phyloP scores from a whole-genome alignment of 2,888 invertebrate species.

The Lasioglossum malachurum region DNA sequence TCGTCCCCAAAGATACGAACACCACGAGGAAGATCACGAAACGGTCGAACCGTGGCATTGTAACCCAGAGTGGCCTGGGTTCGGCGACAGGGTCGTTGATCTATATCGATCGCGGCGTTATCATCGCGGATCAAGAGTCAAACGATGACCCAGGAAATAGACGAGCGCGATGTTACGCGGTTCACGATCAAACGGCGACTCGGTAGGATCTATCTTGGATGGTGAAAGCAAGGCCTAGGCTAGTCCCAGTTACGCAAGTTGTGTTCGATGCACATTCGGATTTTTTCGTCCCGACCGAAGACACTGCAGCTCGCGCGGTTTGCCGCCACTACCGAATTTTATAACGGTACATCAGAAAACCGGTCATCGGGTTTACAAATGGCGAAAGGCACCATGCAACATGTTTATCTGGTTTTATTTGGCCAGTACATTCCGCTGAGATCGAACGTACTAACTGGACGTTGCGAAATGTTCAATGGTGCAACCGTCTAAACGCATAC shows the following conservation, averaged over 20 bases:
- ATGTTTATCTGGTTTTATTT: conserved; percentile 32
- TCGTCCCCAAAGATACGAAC: conserved; percentile 16
- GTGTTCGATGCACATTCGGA: conserved; percentile 42
- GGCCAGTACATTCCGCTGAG: conserved; percentile 20
- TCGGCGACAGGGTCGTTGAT: conserved; percentile 18
- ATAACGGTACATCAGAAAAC: background rate
- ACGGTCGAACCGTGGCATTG: conserved; percentile 52
- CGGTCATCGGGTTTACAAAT: background rate
- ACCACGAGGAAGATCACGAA: conserved; percentile 17
- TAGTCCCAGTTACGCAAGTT: conserved; percentile 60
- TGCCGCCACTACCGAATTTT: background rate
- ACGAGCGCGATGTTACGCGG: conserved; percentile 50
- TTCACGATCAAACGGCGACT: conserved; percentile 61
- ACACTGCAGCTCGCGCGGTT: background rate
- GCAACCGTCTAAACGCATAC: background rate
- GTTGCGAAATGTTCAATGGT: conserved; percentile 17
- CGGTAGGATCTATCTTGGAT: conserved; percentile 45
- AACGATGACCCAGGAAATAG: conserved; percentile 50
- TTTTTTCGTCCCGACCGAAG: conserved; percentile 16
- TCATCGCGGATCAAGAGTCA: conserved; percentile 44
- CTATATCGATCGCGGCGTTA: conserved; percentile 42
- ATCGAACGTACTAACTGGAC: background rate
- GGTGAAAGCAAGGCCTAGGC: conserved; percentile 73
- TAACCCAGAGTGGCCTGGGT: conserved; percentile 60
- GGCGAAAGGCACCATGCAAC: background rate